Conservation (phyloP, 1,140 invertebrate species). For the Rhopalosiphum padi region DNA sequence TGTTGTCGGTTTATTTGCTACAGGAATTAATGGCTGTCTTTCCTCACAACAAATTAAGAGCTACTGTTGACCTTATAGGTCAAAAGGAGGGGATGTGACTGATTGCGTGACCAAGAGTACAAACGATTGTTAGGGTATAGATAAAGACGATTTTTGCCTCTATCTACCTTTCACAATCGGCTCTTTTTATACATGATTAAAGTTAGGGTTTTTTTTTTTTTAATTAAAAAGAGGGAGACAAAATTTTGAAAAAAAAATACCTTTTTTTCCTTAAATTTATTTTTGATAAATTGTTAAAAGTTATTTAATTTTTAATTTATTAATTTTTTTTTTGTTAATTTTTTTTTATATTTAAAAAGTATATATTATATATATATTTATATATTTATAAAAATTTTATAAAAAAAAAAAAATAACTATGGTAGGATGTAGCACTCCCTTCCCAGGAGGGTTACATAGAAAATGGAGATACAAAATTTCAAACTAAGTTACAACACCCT, state of each 20-base stretch:
- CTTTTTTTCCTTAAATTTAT: slow-evolving; percentile 58
- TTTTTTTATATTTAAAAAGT: slow-evolving; percentile 59
- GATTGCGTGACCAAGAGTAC: slow-evolving; percentile 58
- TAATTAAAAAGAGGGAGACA: slow-evolving; percentile 45
- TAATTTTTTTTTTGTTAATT: slow-evolving; percentile 58
- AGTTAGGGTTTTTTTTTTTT: slow-evolving; percentile 56
- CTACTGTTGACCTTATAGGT: slow-evolving; percentile 53
- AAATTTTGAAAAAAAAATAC: slow-evolving; percentile 42
- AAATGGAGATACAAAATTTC: slow-evolving; percentile 56
- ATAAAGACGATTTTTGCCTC: slow-evolving; percentile 20
- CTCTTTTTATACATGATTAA: slow-evolving; percentile 58
- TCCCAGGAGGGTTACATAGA: slow-evolving; percentile 51
- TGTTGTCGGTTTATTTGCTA: slow-evolving; percentile 51
- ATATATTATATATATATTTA: slow-evolving; percentile 61
- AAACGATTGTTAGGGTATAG: slow-evolving; percentile 38
- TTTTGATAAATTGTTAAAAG: slow-evolving; percentile 58
- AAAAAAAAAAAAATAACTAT: slow-evolving; percentile 57
- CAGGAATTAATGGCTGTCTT: slow-evolving; percentile 26
- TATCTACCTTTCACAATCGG: slow-evolving; percentile 34
- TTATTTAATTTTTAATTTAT: slow-evolving; percentile 59
- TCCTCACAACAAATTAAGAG: slow-evolving; percentile 41
- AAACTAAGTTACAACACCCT: slow-evolving; percentile 35
- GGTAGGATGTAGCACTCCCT: slow-evolving; percentile 44
- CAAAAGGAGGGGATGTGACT: slow-evolving; percentile 57
- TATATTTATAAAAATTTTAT: slow-evolving; percentile 58